Evolutionary conservation across 1,140 invertebrate genomes (phyloP).

Genomic region (Manduca sexta): DNA sequence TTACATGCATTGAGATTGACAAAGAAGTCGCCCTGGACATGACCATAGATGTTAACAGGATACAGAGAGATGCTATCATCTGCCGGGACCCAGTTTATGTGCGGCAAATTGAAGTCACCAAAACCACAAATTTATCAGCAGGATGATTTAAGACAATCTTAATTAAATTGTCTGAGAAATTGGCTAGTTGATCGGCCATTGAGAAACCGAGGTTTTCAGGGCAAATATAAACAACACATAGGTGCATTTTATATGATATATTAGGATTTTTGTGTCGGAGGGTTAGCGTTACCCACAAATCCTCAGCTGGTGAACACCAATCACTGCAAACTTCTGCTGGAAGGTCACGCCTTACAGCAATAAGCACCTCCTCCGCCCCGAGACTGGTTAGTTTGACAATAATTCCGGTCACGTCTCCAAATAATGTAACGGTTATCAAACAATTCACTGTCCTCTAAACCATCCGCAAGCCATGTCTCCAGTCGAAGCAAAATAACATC

Average conservation of each 20-base stretch:
- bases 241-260: constrained; percentile 4
- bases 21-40: background rate
- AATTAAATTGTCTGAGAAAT: background rate
- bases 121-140: constrained; percentile 3
- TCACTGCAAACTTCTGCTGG: background rate
- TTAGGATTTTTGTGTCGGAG: background rate
- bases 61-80: constrained; percentile 4
- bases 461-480: too few species aligned
- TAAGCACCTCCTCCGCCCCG: too few species aligned
- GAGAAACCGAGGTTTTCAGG: constrained; percentile 3
- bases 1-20: constrained; percentile 4
- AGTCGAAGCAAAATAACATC: too few species aligned
- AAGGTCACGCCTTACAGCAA: too few species aligned
- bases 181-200: background rate
- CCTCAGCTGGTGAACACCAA: constrained; percentile 9
- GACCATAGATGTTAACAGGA: background rate
- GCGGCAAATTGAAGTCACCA: constrained; percentile 3
- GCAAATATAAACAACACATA: too few species aligned
- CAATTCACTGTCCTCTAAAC: too few species aligned
- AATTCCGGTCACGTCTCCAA: too few species aligned
- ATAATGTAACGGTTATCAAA: too few species aligned
- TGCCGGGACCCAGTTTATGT: background rate
- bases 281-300: constrained; percentile 7
- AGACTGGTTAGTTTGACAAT: too few species aligned
- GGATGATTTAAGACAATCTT: background rate